These are phyloP conservation scores for Geotrupes spiniger DNA, from an alignment of 2,888 invertebrate species.

Conservation along the genomic window DNA sequence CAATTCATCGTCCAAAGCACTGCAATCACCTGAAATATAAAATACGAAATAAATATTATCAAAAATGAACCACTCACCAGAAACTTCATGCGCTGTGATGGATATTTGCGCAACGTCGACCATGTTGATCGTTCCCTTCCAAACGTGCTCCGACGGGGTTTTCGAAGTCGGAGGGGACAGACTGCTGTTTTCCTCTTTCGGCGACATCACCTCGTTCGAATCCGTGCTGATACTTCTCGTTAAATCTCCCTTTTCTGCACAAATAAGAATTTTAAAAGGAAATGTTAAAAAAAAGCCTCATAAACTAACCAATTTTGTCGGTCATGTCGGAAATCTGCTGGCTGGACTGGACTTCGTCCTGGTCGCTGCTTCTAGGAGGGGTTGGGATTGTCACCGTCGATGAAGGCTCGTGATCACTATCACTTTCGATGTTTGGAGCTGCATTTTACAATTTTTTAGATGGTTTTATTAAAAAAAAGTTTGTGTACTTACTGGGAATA, in stretches of 20 bases:
- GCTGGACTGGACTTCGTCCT: slow-evolving; percentile 35
- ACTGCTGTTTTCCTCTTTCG: slow-evolving; percentile 12
- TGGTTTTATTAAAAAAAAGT: background rate
- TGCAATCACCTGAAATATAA: slow-evolving; percentile 59
- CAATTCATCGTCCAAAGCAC: slow-evolving; percentile 69
- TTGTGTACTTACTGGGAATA: slow-evolving; percentile 37
- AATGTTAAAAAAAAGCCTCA: too few relatives aligned
- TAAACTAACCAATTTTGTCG: slow-evolving; percentile 13
- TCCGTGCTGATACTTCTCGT: slow-evolving; percentile 13
- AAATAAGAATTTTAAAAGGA: background rate
- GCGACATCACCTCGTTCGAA: slow-evolving; percentile 15
- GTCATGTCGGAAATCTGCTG: slow-evolving; percentile 6
- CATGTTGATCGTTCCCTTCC: slow-evolving; percentile 88
- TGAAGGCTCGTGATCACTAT: slow-evolving; percentile 75
- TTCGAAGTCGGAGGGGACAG: slow-evolving; percentile 27
- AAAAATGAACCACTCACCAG: slow-evolving; percentile 36
- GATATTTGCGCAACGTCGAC: slow-evolving; percentile 87
- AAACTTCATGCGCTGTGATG: slow-evolving; percentile 76
- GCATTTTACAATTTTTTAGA: background rate
- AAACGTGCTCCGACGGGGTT: slow-evolving; percentile 45
- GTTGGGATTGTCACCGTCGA: slow-evolving; percentile 73
- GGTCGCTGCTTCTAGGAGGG: slow-evolving; percentile 48
- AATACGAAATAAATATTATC: background rate
- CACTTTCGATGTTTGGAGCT: slow-evolving; percentile 52
- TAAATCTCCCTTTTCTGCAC: slow-evolving; percentile 16